phyloP scores from a whole-genome alignment of 2,797 vertebrate genomes.

The Sebastolobus alascanus region DNA sequence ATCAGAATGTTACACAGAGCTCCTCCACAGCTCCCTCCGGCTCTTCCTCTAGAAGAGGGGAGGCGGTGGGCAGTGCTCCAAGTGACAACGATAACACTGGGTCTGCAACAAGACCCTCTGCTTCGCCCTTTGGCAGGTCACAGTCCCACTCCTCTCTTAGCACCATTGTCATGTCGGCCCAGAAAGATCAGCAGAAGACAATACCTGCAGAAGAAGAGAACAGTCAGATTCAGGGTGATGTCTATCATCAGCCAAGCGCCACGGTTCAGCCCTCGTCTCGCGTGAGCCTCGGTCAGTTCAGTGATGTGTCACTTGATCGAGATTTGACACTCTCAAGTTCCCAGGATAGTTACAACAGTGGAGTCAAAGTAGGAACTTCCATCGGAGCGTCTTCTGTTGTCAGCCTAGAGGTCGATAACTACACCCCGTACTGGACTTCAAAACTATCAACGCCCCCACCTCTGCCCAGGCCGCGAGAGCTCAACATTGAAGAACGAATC shows the following conservation, averaged over 20 bases:
- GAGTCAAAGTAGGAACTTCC: constrained; percentile 60
- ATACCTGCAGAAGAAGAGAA: constrained; percentile 21
- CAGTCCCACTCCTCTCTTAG: constrained; percentile 80
- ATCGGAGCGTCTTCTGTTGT: constrained; percentile 73
- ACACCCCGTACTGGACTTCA: constrained; percentile 76
- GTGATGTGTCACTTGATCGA: constrained; percentile 73
- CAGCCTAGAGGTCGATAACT: constrained; percentile 80
- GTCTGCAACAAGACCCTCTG: constrained; percentile 19
- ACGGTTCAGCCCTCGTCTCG: constrained; percentile 28
- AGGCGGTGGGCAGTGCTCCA: constrained; percentile 67
- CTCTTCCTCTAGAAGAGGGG: constrained; percentile 59
- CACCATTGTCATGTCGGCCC: constrained; percentile 57
- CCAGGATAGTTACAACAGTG: constrained; percentile 66
- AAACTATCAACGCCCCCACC: constrained; percentile 73
- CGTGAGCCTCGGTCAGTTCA: constrained; percentile 64
- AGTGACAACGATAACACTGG: constrained; percentile 41
- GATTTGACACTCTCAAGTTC: constrained; percentile 69
- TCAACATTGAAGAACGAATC: constrained; percentile 92
- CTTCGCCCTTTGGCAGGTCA: constrained; percentile 71
- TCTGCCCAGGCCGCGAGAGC: constrained; percentile 69
- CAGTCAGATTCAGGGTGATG: neutral
- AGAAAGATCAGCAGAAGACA: constrained; percentile 49
- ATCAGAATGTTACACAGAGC: neutral
- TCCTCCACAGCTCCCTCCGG: constrained; percentile 35
- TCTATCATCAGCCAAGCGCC: constrained; percentile 1